Evolutionary conservation across 2,113 vertebrate species (phyloP), one percentile per base, ranked within the genome.

Genomic region (Smithornis capensis): DNA sequence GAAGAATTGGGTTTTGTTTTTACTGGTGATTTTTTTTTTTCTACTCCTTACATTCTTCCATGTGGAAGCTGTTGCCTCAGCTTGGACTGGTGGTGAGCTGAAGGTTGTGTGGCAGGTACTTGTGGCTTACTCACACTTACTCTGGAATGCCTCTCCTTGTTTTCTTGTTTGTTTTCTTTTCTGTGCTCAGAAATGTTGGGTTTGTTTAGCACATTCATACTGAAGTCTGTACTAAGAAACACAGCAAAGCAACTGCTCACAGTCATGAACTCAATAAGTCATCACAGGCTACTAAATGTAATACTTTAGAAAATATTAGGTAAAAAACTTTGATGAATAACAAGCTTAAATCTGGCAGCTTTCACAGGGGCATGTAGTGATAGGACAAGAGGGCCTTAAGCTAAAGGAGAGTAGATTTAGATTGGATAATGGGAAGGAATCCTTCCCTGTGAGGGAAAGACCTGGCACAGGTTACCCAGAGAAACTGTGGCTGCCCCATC

Each of bases 391-490:
- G 25, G 35, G 18, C 69, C 16, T 49, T 56, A 67, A 63, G 31
- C 25, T 63, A 56, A 55, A 33, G 35, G 25, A 47, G 31, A 22
- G 18, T 42, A 19, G 42, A 12, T 37, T 56, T 70, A 28, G 22
- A 14, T 83, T 49, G 42, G 55, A 44, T 63, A 17, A 42, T 27
- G 7, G 56, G 28, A 42, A 25, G 22, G 9, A 49, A 56, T 42
- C 2, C 7, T 60, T 9, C 19, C 17, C 17, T 47, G 17, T 3
- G 35, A 6, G 29, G 14, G 0, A 1, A 63, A 38, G 21, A 29
- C 38, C 62, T 75, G 69, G 62, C 70, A 29, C 69, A 62, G 69
- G 27, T 7, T 67, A 16, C n/a, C 28, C 69, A 40, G 62, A 40
- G 45, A 1, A 62, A 29, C 55, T 83, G 70, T 60, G 60, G 38